A percentile compares a stretch with the other conserved stretches of the same genome.
phyloP scores from a whole-genome alignment of 2,113 vertebrate species.

The Petrocephalus zakoni region DNA sequence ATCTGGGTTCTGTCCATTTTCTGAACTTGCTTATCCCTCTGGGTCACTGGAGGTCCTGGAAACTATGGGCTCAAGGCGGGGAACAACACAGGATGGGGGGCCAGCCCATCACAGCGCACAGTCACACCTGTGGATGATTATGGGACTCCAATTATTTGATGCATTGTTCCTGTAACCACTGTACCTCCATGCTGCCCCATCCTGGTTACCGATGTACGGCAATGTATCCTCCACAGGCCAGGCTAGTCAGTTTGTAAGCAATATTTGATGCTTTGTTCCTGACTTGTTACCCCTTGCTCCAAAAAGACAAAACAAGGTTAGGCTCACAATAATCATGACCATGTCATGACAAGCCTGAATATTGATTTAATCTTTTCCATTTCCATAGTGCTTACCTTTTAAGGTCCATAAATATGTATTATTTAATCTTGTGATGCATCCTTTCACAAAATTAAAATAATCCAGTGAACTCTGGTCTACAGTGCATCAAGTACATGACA shows the following conservation, averaged over 20 bases:
- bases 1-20: background rate
- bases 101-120: too few relatives aligned
- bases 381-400: background rate
- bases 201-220: background rate
- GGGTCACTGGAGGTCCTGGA: too few relatives aligned
- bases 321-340: background rate
- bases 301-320: background rate
- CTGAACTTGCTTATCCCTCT: too few relatives aligned
- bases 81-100: too few relatives aligned
- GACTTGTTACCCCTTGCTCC: background rate
- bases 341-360: background rate
- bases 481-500: background rate
- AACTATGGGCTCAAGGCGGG: too few relatives aligned
- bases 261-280: background rate
- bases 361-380: background rate
- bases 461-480: background rate
- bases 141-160: too few relatives aligned
- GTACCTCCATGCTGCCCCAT: too few relatives aligned
- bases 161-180: too few relatives aligned
- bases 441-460: background rate
- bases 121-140: too few relatives aligned
- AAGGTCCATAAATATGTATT: background rate
- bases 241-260: background rate
- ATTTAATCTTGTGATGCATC: background rate
- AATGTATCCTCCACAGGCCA: background rate